Base-by-base conservation (phyloP, 92 coral and sea anemone species). In the Epizoanthus ramosus region DNA sequence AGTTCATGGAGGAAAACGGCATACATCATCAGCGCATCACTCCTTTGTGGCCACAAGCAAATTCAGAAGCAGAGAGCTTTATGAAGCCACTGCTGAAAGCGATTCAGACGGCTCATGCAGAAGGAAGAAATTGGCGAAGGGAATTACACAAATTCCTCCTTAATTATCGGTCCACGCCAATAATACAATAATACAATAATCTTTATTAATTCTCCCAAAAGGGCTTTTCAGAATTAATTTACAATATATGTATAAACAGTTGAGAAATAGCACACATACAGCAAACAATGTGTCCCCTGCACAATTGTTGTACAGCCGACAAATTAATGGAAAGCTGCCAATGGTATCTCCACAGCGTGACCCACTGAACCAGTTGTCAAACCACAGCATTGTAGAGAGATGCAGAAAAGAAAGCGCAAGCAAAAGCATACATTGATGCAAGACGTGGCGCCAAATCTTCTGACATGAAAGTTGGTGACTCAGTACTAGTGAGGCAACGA, bases 211-310 rank as follows among this genome's bases (percentile, higher is more conserved):
- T n/a, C n/a, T n/a, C n/a, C n/a, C n/a, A n/a, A n/a, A n/a, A n/a
- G n/a, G n/a, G n/a, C n/a, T n/a, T n/a, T n/a, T n/a, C n/a, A n/a
- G n/a, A n/a, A n/a, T n/a, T n/a, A n/a, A n/a, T n/a, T n/a, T n/a
- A n/a, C n/a, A n/a, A n/a, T n/a, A n/a, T n/a, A n/a, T n/a, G n/a
- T n/a, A n/a, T n/a, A n/a, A n/a, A n/a, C n/a, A n/a, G n/a, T n/a
- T n/a, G n/a, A n/a, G n/a, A n/a, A n/a, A n/a, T n/a, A n/a, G n/a
- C n/a, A n/a, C n/a, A 28, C 43, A 71, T 18, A 8, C n/a, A 35
- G 54, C 56, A 25, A 69, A 56, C 39, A 41, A 43, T 69, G 74
- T 69, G 18, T 43, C 75, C 6, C 75, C 75, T 17, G 75, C 75
- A 71, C 31, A 43, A 45, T 58, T 71, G 58, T 35, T 43, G 47